Conservation (phyloP, 1,140 invertebrate genomes). For the Rhagoletis pomonella region DNA sequence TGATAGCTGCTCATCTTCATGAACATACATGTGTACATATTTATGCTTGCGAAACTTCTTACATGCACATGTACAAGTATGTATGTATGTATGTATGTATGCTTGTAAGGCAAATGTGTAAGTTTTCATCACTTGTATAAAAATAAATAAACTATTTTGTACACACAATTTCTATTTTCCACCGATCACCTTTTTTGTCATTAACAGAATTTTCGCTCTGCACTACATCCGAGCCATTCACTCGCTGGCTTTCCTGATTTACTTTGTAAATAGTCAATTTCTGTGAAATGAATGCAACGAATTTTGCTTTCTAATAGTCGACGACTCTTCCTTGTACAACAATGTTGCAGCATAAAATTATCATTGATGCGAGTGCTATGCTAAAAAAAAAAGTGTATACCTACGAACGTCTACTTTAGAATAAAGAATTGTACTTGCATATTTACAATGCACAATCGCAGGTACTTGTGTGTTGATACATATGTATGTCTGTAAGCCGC, state of each 20-base stretch:
- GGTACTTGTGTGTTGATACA: too few relatives aligned
- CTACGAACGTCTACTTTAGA: not conserved
- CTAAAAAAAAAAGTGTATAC: not conserved
- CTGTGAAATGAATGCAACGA: conserved; percentile 38
- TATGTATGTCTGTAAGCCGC: not conserved
- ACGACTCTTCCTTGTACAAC: not conserved
- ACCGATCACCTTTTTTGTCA: conserved; percentile 47
- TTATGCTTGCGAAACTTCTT: not conserved
- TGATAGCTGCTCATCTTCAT: not conserved
- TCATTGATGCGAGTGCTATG: not conserved
- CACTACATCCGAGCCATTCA: conserved; percentile 34
- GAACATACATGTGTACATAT: not conserved
- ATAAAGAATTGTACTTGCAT: not conserved
- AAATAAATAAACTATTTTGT: conserved; percentile 29
- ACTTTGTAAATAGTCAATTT: not conserved
- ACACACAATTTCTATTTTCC: conserved; percentile 38
- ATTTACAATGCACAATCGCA: not conserved
- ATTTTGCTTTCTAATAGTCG: conserved; percentile 38
- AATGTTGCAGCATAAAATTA: conserved; percentile 21
- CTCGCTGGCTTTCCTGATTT: conserved; percentile 11
- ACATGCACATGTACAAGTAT: not conserved
- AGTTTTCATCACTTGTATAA: not conserved
- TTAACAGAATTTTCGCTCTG: conserved; percentile 48
- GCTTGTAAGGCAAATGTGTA: not conserved
- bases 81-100: not conserved